Evolutionary conservation across 2,113 vertebrate species (phyloP), one percentile per base, ranked within the genome.

Genomic region (Podarcis cretensis): DNA sequence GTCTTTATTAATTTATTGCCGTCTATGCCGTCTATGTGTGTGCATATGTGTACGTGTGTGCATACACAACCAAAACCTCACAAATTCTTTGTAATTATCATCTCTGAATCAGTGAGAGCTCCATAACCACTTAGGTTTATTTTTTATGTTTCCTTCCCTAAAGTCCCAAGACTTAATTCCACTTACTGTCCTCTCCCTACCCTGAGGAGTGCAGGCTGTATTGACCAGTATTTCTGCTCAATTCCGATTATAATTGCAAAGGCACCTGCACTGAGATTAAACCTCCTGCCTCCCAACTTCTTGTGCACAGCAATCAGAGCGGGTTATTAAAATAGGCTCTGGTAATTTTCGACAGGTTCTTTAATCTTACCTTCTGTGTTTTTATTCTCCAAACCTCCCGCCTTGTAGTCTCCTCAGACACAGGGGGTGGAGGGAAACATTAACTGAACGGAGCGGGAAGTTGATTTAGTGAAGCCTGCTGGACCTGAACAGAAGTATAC

Each of bases 241-340:
- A 85, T 94, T 96, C 92, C 93, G 92, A 96, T 95, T 97, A 89
- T 94, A 96, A 95, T 94, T 95, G 91, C 94, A 95, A 93, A 95
- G 90, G 81, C 92, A 91, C 92, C 90, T 88, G 93, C 87, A 88
- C 81, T 75, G 87, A 95, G 90, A 94, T 95, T 95, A 96, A 97
- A 94, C 92, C 90, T 90, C 92, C 86, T 86, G 80, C 89, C 93
- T 94, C 85, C 48, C 89, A 48, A 95, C 84, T 76, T 66, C 91
- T 92, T 90, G 88, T 90, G 88, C 90, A 89, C 91, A 94, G 91
- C 92, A 94, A 94, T 94, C 91, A 92, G 89, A 94, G 77, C 85
- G n/a, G 37, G 87, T 94, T 96, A 96, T 96, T 95, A 96, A 96
- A 95, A 95, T 73, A 95, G 90, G 88, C 89, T 94, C 90, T 95